Evolutionary conservation across 2,797 vertebrate genomes (phyloP), one percentile per base, ranked within the genome.

Genomic region (Denticeps clupeoides): DNA sequence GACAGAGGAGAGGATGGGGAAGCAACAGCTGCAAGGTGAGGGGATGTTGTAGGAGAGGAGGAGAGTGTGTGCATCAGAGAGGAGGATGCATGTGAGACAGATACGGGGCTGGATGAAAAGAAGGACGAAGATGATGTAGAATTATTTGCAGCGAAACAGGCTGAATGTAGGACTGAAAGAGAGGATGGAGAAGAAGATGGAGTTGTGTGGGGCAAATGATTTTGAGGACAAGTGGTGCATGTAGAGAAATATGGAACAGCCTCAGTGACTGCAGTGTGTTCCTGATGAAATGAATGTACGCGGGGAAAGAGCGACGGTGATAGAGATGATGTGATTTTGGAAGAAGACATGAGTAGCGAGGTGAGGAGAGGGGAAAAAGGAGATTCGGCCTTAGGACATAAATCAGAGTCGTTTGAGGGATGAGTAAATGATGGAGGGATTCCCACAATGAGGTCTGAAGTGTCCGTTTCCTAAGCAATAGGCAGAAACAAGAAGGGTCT

Each of bases 81-180:
- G 63, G 55, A 59, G 4, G 28, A 74, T 71, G 56, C 56, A 31
- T 53, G 51, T 59, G 54, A 61, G 27, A 45, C 59, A 51, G 23
- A 32, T 6, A 49, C 38, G 61, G 21, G 54, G 53, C 71, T 60
- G 51, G 59, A 72, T 28, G 65, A 71, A 40, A 62, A 72, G 64
- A 59, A 60, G 3, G 62, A 55, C n/a, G 5, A 49, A 26, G 21
- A 22, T 16, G 10, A 33, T 7, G 31, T 37, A 2, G 7, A 19
- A 18, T n/a, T n/a, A n/a, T n/a, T n/a, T n/a, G n/a, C n/a, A n/a
- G n/a, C n/a, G n/a, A n/a, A n/a, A n/a, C n/a, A n/a, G n/a, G n/a
- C n/a, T n/a, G n/a, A n/a, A n/a, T n/a, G n/a, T n/a, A n/a, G n/a
- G n/a, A n/a, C n/a, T n/a, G 42, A 60, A 53, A 12, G 18, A 3